Evolutionary conservation across 92 coral and sea anemone species (phyloP).

Genomic region (Muricea muricata): DNA sequence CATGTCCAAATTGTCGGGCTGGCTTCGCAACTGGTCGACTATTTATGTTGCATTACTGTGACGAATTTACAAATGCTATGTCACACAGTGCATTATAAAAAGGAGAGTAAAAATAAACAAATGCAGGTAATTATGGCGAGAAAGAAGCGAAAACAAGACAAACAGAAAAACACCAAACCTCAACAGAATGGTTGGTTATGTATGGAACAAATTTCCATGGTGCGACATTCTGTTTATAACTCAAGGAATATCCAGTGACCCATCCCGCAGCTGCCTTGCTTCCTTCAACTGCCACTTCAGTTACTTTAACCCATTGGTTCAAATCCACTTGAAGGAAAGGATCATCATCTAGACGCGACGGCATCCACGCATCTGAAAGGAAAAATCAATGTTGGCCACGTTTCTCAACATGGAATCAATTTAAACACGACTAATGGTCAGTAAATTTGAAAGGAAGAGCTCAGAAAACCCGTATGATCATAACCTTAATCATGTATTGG

Average conservation of each 20-base stretch:
- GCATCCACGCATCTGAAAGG: conserved; percentile 61
- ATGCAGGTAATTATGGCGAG: background rate
- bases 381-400: background rate
- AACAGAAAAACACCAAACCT: background rate
- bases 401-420: no score
- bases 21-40: no score
- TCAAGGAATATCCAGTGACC: conserved; percentile 70
- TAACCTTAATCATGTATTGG: no score
- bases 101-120: background rate
- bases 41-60: no score
- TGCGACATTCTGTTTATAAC: conserved; percentile 70
- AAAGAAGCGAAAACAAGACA: no score
- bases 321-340: conserved; percentile 77
- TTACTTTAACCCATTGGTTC: conserved; percentile 59
- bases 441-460: no score
- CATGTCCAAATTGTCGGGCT: no score
- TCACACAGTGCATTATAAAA: no score
- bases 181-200: background rate
- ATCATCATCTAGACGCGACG: conserved; percentile 53
- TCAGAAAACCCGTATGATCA: no score
- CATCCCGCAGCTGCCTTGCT: conserved; percentile 1
- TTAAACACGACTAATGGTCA: no score
- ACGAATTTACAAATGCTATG: no score
- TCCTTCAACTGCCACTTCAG: conserved; percentile 59
- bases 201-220: conserved; percentile 56